Evolutionary conservation across 1,140 invertebrate species (phyloP).

Genomic region (Bombus balteatus): DNA sequence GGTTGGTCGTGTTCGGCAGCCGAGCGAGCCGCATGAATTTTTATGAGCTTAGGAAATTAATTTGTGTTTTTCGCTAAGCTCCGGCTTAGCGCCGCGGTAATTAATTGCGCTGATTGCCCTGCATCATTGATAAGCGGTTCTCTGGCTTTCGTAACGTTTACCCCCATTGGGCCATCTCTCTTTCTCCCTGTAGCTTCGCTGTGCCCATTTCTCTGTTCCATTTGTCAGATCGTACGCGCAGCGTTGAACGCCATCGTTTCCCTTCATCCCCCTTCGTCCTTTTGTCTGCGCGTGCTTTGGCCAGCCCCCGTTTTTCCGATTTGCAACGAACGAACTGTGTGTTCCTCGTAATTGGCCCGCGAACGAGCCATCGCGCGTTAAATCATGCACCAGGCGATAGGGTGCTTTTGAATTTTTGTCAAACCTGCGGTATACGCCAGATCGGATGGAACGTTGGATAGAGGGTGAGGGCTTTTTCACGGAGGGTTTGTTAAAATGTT

Average conservation of each 20-base stretch:
- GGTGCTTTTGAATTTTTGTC: slow-evolving; percentile 3
- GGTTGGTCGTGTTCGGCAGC: slow-evolving; percentile 21
- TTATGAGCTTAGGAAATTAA: slow-evolving; percentile 83
- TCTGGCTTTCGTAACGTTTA: slow-evolving; percentile 72
- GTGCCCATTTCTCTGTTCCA: not conserved
- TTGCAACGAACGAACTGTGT: slow-evolving; percentile 34
- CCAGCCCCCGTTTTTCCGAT: slow-evolving; percentile 30
- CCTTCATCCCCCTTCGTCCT: slow-evolving; percentile 34
- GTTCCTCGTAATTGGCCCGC: slow-evolving; percentile 30
- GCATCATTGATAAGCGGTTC: slow-evolving; percentile 81
- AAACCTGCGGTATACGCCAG: not conserved
- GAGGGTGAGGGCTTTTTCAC: not conserved
- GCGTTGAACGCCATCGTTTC: slow-evolving; percentile 36
- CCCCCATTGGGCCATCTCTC: slow-evolving; percentile 31
- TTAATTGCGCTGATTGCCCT: slow-evolving; percentile 83
- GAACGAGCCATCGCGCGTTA: slow-evolving; percentile 7
- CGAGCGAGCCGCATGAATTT: slow-evolving; percentile 76
- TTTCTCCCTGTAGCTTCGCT: slow-evolving; percentile 36
- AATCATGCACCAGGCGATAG: slow-evolving; percentile 9
- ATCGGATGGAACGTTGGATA: not conserved
- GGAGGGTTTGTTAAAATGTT: not conserved
- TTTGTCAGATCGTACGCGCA: slow-evolving; percentile 21
- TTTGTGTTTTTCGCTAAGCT: slow-evolving; percentile 82
- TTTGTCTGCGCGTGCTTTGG: slow-evolving; percentile 30
- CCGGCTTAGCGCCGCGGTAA: slow-evolving; percentile 80